Evolutionary conservation across 2,888 invertebrate genomes (phyloP).

Genomic region (Microchrysa polita): DNA sequence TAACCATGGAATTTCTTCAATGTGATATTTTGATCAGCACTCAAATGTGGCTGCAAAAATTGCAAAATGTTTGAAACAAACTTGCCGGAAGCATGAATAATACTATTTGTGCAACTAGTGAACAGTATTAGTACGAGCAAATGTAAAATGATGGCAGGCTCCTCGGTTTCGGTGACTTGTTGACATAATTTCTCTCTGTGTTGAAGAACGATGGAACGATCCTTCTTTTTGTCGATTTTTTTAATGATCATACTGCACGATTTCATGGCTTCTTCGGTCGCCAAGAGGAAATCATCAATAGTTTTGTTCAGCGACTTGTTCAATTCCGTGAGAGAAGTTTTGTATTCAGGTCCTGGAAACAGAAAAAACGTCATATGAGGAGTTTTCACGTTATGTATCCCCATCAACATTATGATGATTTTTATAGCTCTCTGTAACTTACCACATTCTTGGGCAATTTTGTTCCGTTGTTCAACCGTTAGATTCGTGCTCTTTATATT

Average conservation of each 20-base stretch:
- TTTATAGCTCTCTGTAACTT: conserved; percentile 41
- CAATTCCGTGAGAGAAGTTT: conserved; percentile 71
- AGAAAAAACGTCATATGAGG: background rate
- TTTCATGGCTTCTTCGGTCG: conserved; percentile 77
- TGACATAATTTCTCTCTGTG: conserved; percentile 84
- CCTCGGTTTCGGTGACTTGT: conserved; percentile 77
- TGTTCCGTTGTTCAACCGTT: conserved; percentile 74
- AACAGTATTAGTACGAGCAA: conserved; percentile 81
- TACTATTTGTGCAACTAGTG: conserved; percentile 79
- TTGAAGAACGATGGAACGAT: conserved; percentile 77
- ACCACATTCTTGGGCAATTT: conserved; percentile 73
- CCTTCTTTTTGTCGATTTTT: conserved; percentile 91
- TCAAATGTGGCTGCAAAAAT: conserved; percentile 76
- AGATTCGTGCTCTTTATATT: conserved; percentile 68
- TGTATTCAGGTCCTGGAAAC: conserved; percentile 71
- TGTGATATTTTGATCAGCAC: conserved; percentile 71
- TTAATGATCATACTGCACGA: conserved; percentile 82
- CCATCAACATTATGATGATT: background rate
- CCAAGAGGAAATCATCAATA: conserved; percentile 81
- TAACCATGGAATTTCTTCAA: conserved; percentile 82
- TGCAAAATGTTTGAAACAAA: conserved; percentile 85
- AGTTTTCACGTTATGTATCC: background rate
- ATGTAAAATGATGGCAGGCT: conserved; percentile 83
- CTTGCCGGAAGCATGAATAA: conserved; percentile 92
- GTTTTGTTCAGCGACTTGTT: conserved; percentile 75